Conservation (phyloP, 2,888 invertebrate genomes). For the Drosophila setosimentum region DNA sequence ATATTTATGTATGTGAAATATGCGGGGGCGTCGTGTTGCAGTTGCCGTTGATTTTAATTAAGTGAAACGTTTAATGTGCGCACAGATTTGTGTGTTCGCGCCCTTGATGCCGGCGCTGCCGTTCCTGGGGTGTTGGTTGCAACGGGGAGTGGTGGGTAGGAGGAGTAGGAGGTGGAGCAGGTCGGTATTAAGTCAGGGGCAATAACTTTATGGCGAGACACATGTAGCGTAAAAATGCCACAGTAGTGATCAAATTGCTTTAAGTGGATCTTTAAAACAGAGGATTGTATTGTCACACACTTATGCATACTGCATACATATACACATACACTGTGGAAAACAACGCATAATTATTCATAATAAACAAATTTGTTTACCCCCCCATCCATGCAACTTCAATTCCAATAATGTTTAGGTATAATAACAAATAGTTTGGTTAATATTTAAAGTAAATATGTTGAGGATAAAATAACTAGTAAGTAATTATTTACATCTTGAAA, state of each 20-base stretch:
- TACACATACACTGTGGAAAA: not conserved
- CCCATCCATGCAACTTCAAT: not conserved
- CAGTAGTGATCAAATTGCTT: slow-evolving; percentile 54
- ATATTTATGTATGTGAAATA: slow-evolving; percentile 10
- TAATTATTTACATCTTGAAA: not conserved
- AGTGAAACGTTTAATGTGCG: slow-evolving; percentile 73
- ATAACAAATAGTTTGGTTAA: no score
- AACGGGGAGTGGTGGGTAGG: not conserved
- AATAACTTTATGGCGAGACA: slow-evolving; percentile 13
- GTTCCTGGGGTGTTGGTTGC: not conserved
- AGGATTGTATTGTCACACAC: not conserved
- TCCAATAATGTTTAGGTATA: not conserved
- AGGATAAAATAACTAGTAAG: not conserved
- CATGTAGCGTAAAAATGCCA: slow-evolving; percentile 37
- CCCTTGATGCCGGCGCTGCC: slow-evolving; percentile 60
- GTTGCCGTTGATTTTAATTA: slow-evolving; percentile 73
- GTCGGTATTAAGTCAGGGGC: slow-evolving; percentile 22
- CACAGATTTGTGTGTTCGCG: slow-evolving; percentile 67
- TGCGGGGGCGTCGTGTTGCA: slow-evolving; percentile 64
- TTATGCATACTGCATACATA: not conserved
- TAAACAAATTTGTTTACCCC: not conserved
- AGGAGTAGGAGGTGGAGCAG: no score
- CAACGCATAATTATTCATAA: not conserved
- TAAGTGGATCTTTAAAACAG: slow-evolving; percentile 38
- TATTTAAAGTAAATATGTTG: no score